Evolutionary conservation across 2,797 vertebrate genomes (phyloP).

Genomic region (Gymnothorax javanicus): DNA sequence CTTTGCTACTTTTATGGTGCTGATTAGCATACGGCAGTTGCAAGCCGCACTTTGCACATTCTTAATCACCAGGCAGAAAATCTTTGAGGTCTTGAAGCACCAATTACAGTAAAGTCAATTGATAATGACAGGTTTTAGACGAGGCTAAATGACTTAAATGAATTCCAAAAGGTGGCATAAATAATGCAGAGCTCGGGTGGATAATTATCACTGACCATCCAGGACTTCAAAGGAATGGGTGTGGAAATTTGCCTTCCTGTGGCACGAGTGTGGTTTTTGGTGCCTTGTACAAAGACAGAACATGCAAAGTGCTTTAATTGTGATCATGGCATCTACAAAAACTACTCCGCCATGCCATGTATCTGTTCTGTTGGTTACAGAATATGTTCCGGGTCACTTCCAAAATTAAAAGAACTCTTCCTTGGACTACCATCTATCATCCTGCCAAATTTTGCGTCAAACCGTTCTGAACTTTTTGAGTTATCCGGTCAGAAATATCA

Average conservation of each 20-base stretch:
- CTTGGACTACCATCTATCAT: no score
- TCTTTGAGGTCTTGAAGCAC: conserved; percentile 69
- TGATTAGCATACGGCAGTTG: conserved; percentile 57
- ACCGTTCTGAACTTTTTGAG: no score
- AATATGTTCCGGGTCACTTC: no score
- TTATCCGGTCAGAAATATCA: no score
- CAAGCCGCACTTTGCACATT: conserved; percentile 47
- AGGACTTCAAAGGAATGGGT: conserved; percentile 68
- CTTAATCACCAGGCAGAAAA: conserved; percentile 71
- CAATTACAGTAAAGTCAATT: conserved; percentile 77
- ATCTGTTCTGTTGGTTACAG: no score
- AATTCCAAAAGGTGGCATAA: conserved; percentile 73
- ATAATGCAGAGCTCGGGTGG: conserved; percentile 70
- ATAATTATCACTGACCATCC: conserved; percentile 62
- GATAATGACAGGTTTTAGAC: conserved; percentile 73
- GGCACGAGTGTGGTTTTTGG: conserved; percentile 34
- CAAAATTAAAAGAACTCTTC: no score
- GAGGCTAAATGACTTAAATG: conserved; percentile 69
- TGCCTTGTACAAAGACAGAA: background rate
- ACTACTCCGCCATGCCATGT: no score
- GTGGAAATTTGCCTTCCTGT: conserved; percentile 40
- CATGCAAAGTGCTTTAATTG: background rate
- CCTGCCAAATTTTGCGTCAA: no score
- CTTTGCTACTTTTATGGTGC: conserved; percentile 55
- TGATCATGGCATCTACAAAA: background rate